Base-by-base conservation (phyloP, 2,797 vertebrate species). In the Alosa sapidissima region DNA sequence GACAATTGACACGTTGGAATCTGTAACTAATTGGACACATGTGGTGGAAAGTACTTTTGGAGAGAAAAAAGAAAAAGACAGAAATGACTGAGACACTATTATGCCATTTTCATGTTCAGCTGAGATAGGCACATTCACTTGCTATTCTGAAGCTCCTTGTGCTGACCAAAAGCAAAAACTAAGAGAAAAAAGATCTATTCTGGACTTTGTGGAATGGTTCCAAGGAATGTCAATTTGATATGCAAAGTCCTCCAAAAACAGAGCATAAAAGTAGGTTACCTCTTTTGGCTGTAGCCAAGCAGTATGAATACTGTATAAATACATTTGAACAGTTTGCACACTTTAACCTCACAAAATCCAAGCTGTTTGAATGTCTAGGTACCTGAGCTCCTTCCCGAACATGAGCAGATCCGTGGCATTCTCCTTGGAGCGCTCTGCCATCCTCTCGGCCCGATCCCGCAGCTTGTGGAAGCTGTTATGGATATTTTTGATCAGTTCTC, bases 361-460 rank as follows among this genome's bases (percentile, higher is more conserved):
- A 47, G 72, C 36, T 45, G 72, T 78, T 78, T 47, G 72, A n/a
- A 8, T 62, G 58, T 24, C 41, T n/a, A 48, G 54, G 89, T 92
- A 97, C 98, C 98, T 99, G 62, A 99, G 94, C 90, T 99, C 98
- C 91, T 95, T 97, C 83, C 98, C 98, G 88, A 99, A 99, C 81
- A 97, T 91, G 81, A 98, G 96, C 1, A 99, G 97, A 89, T 99
- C 98, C 0, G 97, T 95, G 2, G 98, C 97, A 0, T 98, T 99
- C 84, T 98, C 98, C 2, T 97, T 96, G 1, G 98, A 98, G 87
- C 98, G 96, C 49, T 96, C 93, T 0, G 97, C 97, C 84, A 99
- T 98, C 51, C 95, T 96, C 93, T 98, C 98, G 0, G 97, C 96
- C 48, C 97, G 93, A 91, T 98, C 98, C 1, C 97, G 95, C n/a